Percentiles rank a stretch among this genome's conserved stretches.
These are phyloP conservation scores for Euproctis similis DNA, from an alignment of 2,888 invertebrate genomes.

Conservation along the genomic window DNA sequence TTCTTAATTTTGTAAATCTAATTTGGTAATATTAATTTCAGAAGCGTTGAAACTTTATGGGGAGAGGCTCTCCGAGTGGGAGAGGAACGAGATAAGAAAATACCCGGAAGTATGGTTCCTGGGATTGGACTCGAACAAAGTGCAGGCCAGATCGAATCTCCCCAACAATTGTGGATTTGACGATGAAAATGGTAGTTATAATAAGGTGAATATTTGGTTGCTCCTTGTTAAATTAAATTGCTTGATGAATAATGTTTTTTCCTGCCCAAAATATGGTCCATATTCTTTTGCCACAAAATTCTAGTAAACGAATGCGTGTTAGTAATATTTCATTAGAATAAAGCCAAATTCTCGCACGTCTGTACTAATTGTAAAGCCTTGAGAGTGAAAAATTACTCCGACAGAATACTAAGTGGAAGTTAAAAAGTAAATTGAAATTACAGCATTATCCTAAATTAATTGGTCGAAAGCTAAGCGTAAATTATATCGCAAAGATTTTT, in stretches of 20 bases:
- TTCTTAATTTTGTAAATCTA: no score
- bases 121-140: slow-evolving; percentile 89
- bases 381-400: slow-evolving; percentile 4
- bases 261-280: no score
- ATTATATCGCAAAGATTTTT: slow-evolving; percentile 11
- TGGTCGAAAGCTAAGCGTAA: slow-evolving; percentile 6
- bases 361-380: slow-evolving; percentile 1
- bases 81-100: slow-evolving; percentile 91
- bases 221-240: no score
- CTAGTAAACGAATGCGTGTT: no score
- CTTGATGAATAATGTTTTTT: no score
- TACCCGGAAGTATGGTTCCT: slow-evolving; percentile 97
- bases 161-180: slow-evolving; percentile 92
- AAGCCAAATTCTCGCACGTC: neutral
- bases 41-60: slow-evolving; percentile 90
- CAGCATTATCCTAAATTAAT: slow-evolving; percentile 15
- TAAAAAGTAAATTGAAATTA: slow-evolving; percentile 13
- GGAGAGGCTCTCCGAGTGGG: slow-evolving; percentile 90
- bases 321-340: no score
- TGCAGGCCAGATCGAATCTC: slow-evolving; percentile 86
- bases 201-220: no score
- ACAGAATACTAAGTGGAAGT: slow-evolving; percentile 14
- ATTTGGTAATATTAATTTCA: slow-evolving; percentile 62
- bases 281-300: no score
- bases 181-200: slow-evolving; percentile 95